Base-by-base conservation (phyloP, 2,797 vertebrate species). In the Spheniscus humboldti region DNA sequence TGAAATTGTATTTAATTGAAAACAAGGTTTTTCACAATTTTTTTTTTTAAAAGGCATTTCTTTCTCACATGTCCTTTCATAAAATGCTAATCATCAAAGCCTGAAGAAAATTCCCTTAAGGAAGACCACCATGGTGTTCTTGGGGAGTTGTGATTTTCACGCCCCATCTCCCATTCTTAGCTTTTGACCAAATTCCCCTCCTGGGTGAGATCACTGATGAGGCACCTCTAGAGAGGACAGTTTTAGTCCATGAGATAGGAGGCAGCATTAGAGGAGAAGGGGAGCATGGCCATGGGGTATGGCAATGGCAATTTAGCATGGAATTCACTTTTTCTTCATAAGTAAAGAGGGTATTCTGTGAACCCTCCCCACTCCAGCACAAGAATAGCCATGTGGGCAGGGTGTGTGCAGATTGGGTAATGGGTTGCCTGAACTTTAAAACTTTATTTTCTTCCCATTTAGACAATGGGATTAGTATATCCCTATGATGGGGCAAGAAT, bases 391-490 rank as follows among this genome's bases (percentile, higher is more conserved):
- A 9, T 27, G 1, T 2, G 18, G 62, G 33, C 41, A 18, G 52
- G 7, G 9, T 2, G 4, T 13, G 31, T 11, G 1, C 31, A 13
- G 68, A 31, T 2, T 2, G 6, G 43, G 13, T 37, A 12, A 24
- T 5, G 28, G 17, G 18, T 66, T 66, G 39, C 23, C 39, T 66
- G 45, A 71, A 47, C 47, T 28, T 55, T 2, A 4, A 18, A 37
- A n/a, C 53, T 55, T 55, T 7, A 8, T 48, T 55, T 41, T 68
- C 56, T 30, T 62, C 41, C 53, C 22, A 6, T 63, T n/a, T 79
- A 25, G 37, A 39, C 37, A 30, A 8, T 18, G 62, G 56, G 52
- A 37, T 79, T 57, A 37, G 41, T 30, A 37, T 60, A 60, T 37
- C 35, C 35, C 59, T 37, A 9, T 37, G 59, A 18, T 18, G 35